Evolutionary conservation across 2,113 vertebrate genomes (phyloP), one percentile per base, ranked within the genome.

Genomic region (Chascanopsetta lugubris): DNA sequence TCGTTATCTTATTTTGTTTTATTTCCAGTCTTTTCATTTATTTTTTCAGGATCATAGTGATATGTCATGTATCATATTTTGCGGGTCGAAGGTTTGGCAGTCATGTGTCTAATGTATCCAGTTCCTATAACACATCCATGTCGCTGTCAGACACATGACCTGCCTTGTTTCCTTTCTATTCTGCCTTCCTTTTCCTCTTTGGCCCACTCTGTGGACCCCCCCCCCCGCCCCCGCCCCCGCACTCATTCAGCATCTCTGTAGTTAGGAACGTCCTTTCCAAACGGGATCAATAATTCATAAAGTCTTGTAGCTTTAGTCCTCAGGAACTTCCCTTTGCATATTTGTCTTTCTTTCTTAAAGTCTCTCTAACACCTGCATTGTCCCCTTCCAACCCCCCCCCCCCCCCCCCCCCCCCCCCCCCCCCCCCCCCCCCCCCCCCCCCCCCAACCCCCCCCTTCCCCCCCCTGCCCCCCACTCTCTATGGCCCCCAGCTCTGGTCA

Each of bases 281-380:
- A 61, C 73, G 76, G 40, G 38, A 70, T 49, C 26, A 65, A 43
- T 67, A 21, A 38, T 66, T 72, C 66, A 82, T 66, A 63, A 62
- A 50, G 18, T 50, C 34, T 7, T 61, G 49, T 25, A 51, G 42
- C 26, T 61, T 11, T 69, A 70, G 21, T 62, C 51, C 70, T 64
- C 46, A 46, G 51, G 55, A 54, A 64, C 49, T 55, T 69, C 53
- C 64, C 29, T 25, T 32, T 24, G 25, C 20, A 51, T 22, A 30
- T 57, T n/a, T 53, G 21, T 22, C 18, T 34, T 29, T n/a, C 30
- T 8, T 45, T 32, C 18, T 20, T 58, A 26, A 5, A 13, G 12
- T 36, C 69, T 45, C 29, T 36, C 46, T 60, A 21, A 45, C 51
- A n/a, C 17, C 54, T 36, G 22, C 42, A 40, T 61, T 68, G 59